These are phyloP conservation scores for Stegophylla sp. DNA, from an alignment of 2,888 invertebrate genomes.

Conservation along the genomic window DNA sequence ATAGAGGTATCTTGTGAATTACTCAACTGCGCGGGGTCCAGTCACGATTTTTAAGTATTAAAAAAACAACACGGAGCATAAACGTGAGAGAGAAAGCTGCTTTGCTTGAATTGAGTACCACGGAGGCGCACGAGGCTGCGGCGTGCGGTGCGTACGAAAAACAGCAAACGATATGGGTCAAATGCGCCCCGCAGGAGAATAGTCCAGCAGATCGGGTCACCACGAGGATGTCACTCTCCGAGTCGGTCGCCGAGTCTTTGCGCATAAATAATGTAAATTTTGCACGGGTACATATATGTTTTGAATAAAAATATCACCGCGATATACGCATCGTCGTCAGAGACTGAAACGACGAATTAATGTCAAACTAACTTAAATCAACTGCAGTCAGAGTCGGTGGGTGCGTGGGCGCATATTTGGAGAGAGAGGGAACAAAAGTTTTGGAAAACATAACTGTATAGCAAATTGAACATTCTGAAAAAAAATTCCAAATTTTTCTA, in stretches of 20 bases:
- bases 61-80: conserved; percentile 38
- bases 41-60: conserved; percentile 55
- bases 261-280: neutral
- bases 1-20: conserved; percentile 34
- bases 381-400: no score
- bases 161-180: conserved; percentile 44
- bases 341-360: no score
- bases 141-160: neutral
- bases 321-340: no score
- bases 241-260: neutral
- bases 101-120: neutral
- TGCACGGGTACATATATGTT: neutral
- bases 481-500: no score
- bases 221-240: neutral
- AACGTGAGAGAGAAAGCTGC: conserved; percentile 45
- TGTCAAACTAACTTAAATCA: no score
- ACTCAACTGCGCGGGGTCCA: conserved; percentile 49
- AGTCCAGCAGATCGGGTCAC: conserved; percentile 33
- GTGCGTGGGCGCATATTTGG: no score
- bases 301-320: no score
- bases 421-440: no score
- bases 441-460: no score
- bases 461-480: no score
- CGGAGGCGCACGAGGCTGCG: neutral
- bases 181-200: conserved; percentile 41